A percentile compares a stretch with the other conserved stretches of the same genome.
Evolutionary conservation across 2,797 vertebrate species (phyloP).

Genomic region (Chelidonichthys spinosus): DNA sequence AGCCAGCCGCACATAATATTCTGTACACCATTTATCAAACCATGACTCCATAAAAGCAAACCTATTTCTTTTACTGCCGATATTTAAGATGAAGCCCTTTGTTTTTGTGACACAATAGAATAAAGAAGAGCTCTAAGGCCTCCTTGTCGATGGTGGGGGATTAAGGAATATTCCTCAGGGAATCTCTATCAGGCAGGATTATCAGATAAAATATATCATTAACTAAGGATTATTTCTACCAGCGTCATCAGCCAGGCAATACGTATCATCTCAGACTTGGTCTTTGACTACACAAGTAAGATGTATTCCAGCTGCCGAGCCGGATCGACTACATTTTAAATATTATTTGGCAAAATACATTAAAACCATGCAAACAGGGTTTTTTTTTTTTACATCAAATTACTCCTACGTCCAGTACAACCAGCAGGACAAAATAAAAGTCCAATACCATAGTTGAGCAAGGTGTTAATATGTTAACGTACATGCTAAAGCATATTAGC

Average conservation of each 20-base stretch:
- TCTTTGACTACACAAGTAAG: constrained; percentile 11
- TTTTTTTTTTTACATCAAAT: no score
- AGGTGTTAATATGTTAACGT: no score
- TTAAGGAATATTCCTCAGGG: constrained; percentile 72
- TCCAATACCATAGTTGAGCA: no score
- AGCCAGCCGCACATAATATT: neutral
- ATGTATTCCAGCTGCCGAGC: neutral
- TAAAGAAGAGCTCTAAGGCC: constrained; percentile 46
- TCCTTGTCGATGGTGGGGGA: constrained; percentile 52
- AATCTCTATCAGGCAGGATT: constrained; percentile 79
- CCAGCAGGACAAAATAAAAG: no score
- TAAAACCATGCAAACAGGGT: neutral
- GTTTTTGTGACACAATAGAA: constrained; percentile 41
- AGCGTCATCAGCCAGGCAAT: constrained; percentile 47
- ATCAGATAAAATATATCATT: constrained; percentile 82
- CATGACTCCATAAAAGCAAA: neutral
- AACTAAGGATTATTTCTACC: constrained; percentile 75
- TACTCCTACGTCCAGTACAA: no score
- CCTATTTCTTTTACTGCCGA: neutral
- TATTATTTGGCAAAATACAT: neutral
- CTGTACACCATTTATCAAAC: constrained; percentile 29
- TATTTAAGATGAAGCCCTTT: constrained; percentile 6
- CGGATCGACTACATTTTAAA: neutral
- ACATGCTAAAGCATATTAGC: neutral
- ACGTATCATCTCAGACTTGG: constrained; percentile 23